These are phyloP conservation scores for Plebejus melissa DNA, from an alignment of 2,888 invertebrate genomes.

Conservation along the genomic window DNA sequence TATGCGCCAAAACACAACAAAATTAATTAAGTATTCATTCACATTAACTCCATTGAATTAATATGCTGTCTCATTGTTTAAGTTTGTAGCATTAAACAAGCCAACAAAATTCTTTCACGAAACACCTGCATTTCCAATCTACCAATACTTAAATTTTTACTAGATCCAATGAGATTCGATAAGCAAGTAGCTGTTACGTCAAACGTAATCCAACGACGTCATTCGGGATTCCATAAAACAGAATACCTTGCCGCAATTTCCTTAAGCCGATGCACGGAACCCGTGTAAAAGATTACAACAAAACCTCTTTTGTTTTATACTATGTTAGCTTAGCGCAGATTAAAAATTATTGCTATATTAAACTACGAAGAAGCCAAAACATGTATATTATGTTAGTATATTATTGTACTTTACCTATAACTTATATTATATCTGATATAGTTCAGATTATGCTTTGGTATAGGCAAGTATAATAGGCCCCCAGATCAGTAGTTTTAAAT, in stretches of 20 bases:
- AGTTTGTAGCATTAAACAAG: no score
- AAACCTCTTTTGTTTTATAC: constrained; percentile 5
- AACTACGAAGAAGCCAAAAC: background rate
- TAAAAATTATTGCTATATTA: background rate
- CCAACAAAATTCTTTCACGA: no score
- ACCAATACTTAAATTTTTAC: background rate
- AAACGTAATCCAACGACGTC: constrained; percentile 13
- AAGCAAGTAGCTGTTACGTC: background rate
- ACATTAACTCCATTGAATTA: no score
- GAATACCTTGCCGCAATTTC: constrained; percentile 18
- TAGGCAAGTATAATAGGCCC: no score
- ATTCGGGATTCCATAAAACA: background rate
- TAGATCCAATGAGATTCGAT: background rate
- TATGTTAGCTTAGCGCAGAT: background rate
- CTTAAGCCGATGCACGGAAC: constrained; percentile 6
- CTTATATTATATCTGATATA: no score
- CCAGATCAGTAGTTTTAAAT: no score
- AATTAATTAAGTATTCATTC: no score
- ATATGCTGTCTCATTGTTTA: no score
- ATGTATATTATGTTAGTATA: background rate
- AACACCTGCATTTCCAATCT: no score
- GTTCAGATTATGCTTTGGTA: no score
- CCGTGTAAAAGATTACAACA: constrained; percentile 17
- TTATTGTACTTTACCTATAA: background rate
- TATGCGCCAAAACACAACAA: no score